Evolutionary conservation across 1,140 invertebrate genomes (phyloP).

Genomic region (Tetraneura akinire): DNA sequence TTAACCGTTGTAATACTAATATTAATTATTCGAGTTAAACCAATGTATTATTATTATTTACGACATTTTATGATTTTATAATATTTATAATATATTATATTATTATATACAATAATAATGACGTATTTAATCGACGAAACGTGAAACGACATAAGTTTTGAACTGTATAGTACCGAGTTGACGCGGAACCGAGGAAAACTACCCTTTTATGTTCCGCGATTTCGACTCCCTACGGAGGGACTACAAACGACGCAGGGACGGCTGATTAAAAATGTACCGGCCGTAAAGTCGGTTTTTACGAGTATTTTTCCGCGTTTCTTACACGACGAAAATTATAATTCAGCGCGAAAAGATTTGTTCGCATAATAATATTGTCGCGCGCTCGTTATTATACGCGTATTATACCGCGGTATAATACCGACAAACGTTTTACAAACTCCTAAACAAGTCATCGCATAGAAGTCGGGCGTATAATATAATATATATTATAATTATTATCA

Average conservation of each 20-base stretch:
- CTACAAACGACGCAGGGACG: constrained; percentile 28
- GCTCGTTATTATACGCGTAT: no score
- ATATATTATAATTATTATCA: no score
- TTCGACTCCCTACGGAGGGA: constrained; percentile 20
- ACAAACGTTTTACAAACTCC: no score
- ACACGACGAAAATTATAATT: constrained; percentile 12
- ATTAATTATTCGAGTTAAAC: constrained; percentile 3
- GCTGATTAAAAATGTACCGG: constrained; percentile 48
- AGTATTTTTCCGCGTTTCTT: constrained; percentile 18
- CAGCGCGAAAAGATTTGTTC: constrained; percentile 11
- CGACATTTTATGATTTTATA: constrained; percentile 20
- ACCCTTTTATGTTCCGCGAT: constrained; percentile 23
- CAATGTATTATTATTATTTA: no score
- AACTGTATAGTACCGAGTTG: constrained; percentile 6
- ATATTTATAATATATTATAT: constrained; percentile 37
- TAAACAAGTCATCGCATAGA: no score
- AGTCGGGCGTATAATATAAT: no score
- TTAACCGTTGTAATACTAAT: background rate
- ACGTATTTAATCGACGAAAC: constrained; percentile 21
- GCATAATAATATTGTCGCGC: no score
- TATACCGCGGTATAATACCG: no score
- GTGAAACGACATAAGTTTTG: constrained; percentile 46
- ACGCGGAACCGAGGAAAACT: background rate
- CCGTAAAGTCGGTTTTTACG: constrained; percentile 42
- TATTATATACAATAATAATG: no score